phyloP scores from a whole-genome alignment of 2,113 vertebrate genomes.

The Arizona elegans region DNA sequence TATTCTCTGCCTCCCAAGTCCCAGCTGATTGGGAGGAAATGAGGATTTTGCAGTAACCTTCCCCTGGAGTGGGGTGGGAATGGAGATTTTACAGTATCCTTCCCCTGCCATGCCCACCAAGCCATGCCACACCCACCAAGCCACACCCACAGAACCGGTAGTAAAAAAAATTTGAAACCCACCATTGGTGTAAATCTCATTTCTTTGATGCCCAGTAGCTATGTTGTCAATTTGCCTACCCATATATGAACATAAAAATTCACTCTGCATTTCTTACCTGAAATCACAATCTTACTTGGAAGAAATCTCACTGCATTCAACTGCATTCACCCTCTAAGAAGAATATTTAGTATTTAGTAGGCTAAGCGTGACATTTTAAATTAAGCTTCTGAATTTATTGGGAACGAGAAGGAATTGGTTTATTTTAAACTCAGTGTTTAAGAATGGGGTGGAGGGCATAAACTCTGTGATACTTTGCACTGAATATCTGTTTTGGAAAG shows the following conservation, averaged over 20 bases:
- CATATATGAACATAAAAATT: not conserved
- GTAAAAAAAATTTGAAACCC: no score
- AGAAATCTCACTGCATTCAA: not conserved
- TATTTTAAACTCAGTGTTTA: slow-evolving; percentile 33
- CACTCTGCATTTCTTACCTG: not conserved
- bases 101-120: no score
- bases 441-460: not conserved
- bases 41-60: no score
- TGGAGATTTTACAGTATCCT: no score
- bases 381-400: not conserved
- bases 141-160: no score
- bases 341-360: not conserved
- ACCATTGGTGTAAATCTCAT: not conserved
- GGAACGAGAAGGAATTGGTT: not conserved
- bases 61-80: no score
- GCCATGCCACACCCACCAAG: no score
- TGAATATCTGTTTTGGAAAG: slow-evolving; percentile 49
- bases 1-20: no score
- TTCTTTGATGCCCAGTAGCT: not conserved
- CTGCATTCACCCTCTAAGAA: not conserved
- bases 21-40: no score
- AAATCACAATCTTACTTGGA: not conserved
- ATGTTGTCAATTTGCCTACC: not conserved
- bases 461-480: slow-evolving; percentile 7
- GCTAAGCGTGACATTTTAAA: not conserved